Percentiles rank a stretch among this genome's conserved stretches.
phyloP scores from a whole-genome alignment of 2,113 vertebrate species.

The Cyanistes caeruleus region DNA sequence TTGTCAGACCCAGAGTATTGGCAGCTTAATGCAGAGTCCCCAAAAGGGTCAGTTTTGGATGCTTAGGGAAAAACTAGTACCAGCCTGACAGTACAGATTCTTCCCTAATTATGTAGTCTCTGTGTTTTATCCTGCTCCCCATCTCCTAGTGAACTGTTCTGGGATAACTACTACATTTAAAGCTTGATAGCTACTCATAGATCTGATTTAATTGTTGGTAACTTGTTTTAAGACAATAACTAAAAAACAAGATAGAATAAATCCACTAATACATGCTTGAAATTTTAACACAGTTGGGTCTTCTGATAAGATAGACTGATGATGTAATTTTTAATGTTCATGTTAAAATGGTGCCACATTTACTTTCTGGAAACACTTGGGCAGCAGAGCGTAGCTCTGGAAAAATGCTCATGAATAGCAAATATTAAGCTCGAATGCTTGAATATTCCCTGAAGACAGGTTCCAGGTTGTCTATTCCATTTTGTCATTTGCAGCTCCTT shows the following conservation, averaged over 20 bases:
- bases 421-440: conserved; percentile 4
- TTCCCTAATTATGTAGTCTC: background rate
- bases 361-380: background rate
- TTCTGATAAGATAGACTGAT: background rate
- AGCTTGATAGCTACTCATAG: background rate
- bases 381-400: background rate
- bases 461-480: conserved; percentile 24
- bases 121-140: background rate
- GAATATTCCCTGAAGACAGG: conserved; percentile 7
- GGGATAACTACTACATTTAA: background rate
- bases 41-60: background rate
- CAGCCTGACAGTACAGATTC: background rate
- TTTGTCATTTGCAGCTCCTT: conserved; percentile 16
- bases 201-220: background rate
- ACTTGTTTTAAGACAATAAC: background rate
- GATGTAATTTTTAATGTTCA: background rate
- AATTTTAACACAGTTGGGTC: background rate
- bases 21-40: background rate
- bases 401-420: conserved; percentile 22
- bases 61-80: background rate
- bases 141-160: background rate
- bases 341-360: background rate
- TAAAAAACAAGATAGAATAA: background rate
- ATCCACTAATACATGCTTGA: background rate
- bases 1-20: background rate